These are phyloP conservation scores for Drosophila sordidula DNA, from an alignment of 2,888 invertebrate genomes.

Conservation along the genomic window DNA sequence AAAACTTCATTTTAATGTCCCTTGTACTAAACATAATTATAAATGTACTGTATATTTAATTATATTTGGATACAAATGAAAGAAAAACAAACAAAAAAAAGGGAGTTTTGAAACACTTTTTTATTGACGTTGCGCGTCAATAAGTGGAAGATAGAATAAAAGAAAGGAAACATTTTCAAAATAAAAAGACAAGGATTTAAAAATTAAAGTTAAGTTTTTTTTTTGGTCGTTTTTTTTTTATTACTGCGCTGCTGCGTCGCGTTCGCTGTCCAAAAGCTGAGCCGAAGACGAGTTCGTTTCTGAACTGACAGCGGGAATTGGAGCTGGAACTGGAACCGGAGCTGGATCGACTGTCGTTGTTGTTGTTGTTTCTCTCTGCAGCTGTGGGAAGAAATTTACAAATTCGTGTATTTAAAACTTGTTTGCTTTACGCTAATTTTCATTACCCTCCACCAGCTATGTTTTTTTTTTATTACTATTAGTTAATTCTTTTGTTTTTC, in stretches of 20 bases:
- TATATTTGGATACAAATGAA: conserved; percentile 72
- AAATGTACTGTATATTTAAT: conserved; percentile 82
- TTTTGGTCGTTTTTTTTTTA: neutral
- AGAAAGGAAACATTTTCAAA: conserved; percentile 36
- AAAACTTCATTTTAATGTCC: conserved; percentile 71
- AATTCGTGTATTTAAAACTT: conserved; percentile 10
- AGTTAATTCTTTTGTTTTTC: conserved; percentile 41
- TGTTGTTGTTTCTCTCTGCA: conserved; percentile 21
- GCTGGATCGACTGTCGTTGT: conserved; percentile 8
- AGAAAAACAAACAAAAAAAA: conserved; percentile 42
- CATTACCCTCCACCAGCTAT: conserved; percentile 57
- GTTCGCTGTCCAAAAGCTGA: conserved; percentile 61
- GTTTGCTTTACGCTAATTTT: conserved; percentile 6
- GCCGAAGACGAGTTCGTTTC: conserved; percentile 40
- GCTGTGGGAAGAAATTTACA: conserved; percentile 36
- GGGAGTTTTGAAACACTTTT: conserved; percentile 39
- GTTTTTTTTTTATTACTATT: conserved; percentile 26
- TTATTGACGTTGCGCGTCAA: conserved; percentile 62
- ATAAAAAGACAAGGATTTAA: conserved; percentile 36
- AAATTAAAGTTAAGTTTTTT: conserved; percentile 2
- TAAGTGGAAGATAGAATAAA: conserved; percentile 37
- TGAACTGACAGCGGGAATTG: neutral
- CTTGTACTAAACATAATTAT: conserved; percentile 75
- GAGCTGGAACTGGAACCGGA: conserved; percentile 6
- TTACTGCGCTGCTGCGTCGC: conserved; percentile 60